phyloP scores from a whole-genome alignment of 2,797 vertebrate genomes.

The Melanotaenia nigrans region DNA sequence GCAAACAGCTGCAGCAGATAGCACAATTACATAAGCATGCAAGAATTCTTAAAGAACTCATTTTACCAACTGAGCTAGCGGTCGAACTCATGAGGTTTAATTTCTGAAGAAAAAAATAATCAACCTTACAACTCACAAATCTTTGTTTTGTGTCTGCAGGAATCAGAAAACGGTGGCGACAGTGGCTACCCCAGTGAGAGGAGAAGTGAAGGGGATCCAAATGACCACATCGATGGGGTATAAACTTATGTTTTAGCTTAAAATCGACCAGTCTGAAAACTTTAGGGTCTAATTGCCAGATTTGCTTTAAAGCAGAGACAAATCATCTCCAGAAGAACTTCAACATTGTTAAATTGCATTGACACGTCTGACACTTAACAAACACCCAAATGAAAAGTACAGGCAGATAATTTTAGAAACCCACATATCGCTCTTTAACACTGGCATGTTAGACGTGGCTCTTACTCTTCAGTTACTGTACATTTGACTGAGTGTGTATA shows the following conservation, averaged over 20 bases:
- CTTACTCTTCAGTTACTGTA: background rate
- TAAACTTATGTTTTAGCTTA: constrained; percentile 11
- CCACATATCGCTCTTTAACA: background rate
- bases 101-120: background rate
- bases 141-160: constrained; percentile 73
- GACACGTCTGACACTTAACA: background rate
- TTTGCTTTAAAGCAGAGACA: background rate
- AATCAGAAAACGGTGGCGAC: constrained; percentile 91
- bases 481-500: background rate
- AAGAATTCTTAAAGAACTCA: background rate
- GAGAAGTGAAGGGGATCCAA: constrained; percentile 89
- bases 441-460: background rate
- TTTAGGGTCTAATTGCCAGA: background rate
- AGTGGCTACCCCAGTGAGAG: constrained; percentile 96
- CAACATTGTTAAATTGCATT: background rate
- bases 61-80: background rate
- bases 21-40: background rate
- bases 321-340: background rate
- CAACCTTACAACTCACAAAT: background rate
- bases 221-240: constrained; percentile 89
- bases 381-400: background rate
- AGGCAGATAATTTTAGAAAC: background rate
- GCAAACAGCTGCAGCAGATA: background rate
- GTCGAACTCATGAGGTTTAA: background rate
- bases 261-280: background rate